These are phyloP conservation scores for Maconellicoccus hirsutus DNA, from an alignment of 1,140 invertebrate species.

Conservation along the genomic window DNA sequence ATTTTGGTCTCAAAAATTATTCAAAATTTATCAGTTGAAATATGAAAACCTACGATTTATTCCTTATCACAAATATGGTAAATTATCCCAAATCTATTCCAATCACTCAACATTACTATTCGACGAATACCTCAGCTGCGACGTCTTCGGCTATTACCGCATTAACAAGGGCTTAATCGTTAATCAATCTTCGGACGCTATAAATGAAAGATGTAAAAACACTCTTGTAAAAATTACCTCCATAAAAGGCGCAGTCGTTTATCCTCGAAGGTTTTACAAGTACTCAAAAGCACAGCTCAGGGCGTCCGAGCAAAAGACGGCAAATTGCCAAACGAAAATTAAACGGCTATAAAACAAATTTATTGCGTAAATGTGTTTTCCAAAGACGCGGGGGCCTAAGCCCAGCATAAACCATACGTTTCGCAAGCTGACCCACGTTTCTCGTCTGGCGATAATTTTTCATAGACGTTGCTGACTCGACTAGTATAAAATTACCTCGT, in stretches of 20 bases:
- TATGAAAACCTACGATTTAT: too few relatives aligned
- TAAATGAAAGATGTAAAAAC: not conserved
- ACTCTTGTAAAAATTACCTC: not conserved
- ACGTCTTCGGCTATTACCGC: too few relatives aligned
- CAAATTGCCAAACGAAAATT: constrained; percentile 9
- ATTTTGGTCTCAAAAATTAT: too few relatives aligned
- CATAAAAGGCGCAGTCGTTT: not conserved
- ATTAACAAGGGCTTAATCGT: not conserved
- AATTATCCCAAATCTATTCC: too few relatives aligned
- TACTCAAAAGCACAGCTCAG: not conserved
- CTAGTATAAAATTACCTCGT: not conserved
- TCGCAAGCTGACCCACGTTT: not conserved
- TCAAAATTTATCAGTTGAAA: too few relatives aligned
- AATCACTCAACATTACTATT: too few relatives aligned
- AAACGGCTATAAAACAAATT: constrained; percentile 5
- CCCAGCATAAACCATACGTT: not conserved
- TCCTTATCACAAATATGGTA: too few relatives aligned
- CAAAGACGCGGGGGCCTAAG: not conserved
- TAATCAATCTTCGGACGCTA: not conserved
- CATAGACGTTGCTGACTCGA: not conserved
- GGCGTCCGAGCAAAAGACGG: not conserved
- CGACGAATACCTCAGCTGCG: too few relatives aligned
- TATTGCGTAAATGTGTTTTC: constrained; percentile 1
- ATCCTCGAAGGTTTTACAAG: constrained; percentile 8
- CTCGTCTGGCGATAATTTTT: constrained; percentile 7